A percentile compares a stretch with the other conserved stretches of the same genome.
These are phyloP conservation scores for Tromatobia lineatoria DNA, from an alignment of 2,888 invertebrate genomes.

Conservation along the genomic window DNA sequence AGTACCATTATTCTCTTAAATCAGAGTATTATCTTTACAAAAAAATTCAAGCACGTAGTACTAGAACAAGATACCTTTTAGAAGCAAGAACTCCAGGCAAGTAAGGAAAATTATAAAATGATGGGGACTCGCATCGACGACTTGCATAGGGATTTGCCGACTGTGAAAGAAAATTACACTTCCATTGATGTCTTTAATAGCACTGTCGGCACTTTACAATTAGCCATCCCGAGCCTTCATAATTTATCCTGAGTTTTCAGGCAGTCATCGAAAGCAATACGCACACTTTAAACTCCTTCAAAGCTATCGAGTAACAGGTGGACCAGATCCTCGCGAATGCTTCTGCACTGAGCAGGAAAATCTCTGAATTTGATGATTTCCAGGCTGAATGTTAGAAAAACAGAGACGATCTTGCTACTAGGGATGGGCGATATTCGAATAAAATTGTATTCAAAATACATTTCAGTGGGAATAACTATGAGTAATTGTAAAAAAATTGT, in stretches of 20 bases:
- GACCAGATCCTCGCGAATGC: neutral
- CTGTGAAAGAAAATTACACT: neutral
- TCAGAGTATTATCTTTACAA: neutral
- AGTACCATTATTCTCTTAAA: neutral
- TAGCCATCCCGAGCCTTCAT: neutral
- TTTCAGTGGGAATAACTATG: too few relatives aligned
- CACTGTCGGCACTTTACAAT: neutral
- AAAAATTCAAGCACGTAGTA: neutral
- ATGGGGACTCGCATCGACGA: neutral
- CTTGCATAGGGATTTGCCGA: neutral
- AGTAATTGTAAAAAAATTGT: too few relatives aligned
- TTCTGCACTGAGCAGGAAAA: neutral
- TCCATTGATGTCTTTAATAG: neutral
- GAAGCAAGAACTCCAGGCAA: neutral
- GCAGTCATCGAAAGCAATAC: neutral
- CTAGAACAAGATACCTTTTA: neutral
- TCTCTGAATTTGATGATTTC: neutral
- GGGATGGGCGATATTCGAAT: too few relatives aligned
- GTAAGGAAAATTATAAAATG: neutral
- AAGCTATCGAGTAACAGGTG: neutral
- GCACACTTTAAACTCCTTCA: neutral
- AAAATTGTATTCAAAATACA: too few relatives aligned
- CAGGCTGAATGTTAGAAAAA: neutral
- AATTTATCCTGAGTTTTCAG: neutral
- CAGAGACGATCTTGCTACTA: neutral